These are phyloP conservation scores for Plumapathes pennacea DNA, from an alignment of 92 coral and sea anemone genomes.

Conservation along the genomic window DNA sequence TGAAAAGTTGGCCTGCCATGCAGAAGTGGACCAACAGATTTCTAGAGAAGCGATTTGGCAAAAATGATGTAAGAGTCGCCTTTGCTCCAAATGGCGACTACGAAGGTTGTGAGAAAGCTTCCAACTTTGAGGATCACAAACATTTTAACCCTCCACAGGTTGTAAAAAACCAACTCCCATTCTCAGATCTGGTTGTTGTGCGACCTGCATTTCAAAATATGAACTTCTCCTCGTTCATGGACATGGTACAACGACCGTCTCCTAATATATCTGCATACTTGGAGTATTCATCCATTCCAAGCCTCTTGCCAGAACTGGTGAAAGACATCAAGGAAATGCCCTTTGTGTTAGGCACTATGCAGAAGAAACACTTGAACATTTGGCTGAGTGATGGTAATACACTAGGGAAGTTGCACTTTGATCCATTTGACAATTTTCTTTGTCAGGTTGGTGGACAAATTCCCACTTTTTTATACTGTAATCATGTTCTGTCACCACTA, in stretches of 20 bases:
- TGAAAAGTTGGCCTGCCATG: constrained; percentile 77
- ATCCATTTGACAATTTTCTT: constrained; percentile 84
- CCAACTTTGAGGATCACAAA: constrained; percentile 60
- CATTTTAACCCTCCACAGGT: constrained; percentile 57
- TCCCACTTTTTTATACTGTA: neutral
- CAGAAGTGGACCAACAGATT: constrained; percentile 75
- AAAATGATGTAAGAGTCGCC: constrained; percentile 66
- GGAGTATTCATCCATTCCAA: constrained; percentile 81
- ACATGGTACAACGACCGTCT: constrained; percentile 38
- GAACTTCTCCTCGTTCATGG: constrained; percentile 64
- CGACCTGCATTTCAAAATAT: constrained; percentile 79
- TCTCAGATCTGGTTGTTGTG: constrained; percentile 83
- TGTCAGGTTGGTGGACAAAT: constrained; percentile 60
- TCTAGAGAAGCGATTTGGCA: constrained; percentile 57
- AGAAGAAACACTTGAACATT: constrained; percentile 73
- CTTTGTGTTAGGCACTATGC: constrained; percentile 43
- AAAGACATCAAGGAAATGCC: constrained; percentile 70
- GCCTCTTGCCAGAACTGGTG: constrained; percentile 68
- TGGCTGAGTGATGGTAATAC: constrained; percentile 93
- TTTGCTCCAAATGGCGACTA: constrained; percentile 82
- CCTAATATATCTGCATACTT: constrained; percentile 62
- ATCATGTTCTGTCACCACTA: neutral
- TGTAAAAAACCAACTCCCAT: constrained; percentile 63
- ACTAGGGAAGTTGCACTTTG: constrained; percentile 85
- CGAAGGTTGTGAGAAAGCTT: constrained; percentile 81